Base-by-base conservation (phyloP, 2,113 vertebrate species). In the Callospermophilus lateralis region DNA sequence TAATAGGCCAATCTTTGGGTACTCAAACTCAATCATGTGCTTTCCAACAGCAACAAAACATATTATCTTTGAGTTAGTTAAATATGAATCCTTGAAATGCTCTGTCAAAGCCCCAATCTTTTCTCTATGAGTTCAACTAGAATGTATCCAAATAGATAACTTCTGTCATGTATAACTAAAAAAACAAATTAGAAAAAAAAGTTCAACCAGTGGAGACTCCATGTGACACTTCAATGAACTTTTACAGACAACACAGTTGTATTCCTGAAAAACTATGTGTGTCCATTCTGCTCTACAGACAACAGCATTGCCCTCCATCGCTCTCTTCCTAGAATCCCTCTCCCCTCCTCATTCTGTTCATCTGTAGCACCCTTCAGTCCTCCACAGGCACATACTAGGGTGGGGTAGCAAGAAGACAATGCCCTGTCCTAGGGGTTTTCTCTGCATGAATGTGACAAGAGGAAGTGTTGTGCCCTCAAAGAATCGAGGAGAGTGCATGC, bases 1-100 rank as follows among this genome's bases (percentile, higher is more conserved):
- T 45, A 19, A 45, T 7, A 30, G 91, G 70, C n/a, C 51, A n/a
- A 37, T 24, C 39, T 92, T 20, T 34, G 12, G 34, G n/a, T 32
- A 79, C 26, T n/a, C 67, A 73, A 81, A 77, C 6, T 88, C 90
- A 86, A 70, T 80, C 67, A 19, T 1, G 26, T 37, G 10, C n/a
- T 84, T 9, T 79, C 24, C 93, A 72, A 6, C 5, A 85, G 24
- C 89, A 89, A 78, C 34, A 67, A 68, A 85, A 68, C n/a, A n/a
- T 12, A 65, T 45, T 74, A 92, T 30, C 83, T 79, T 76, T 67
- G 51, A 86, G 48, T 78, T 39, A 95, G 73, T 89, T 77, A 96
- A 89, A 72, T 61, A 26, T 9, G 58, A 84, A 45, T 67, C 79
- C 37, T 4, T 53, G 81, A 87, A 78, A 96, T 1, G 4, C 22